These are phyloP conservation scores for Taphrorychus bicolor DNA, from an alignment of 2,888 invertebrate genomes.

Conservation along the genomic window DNA sequence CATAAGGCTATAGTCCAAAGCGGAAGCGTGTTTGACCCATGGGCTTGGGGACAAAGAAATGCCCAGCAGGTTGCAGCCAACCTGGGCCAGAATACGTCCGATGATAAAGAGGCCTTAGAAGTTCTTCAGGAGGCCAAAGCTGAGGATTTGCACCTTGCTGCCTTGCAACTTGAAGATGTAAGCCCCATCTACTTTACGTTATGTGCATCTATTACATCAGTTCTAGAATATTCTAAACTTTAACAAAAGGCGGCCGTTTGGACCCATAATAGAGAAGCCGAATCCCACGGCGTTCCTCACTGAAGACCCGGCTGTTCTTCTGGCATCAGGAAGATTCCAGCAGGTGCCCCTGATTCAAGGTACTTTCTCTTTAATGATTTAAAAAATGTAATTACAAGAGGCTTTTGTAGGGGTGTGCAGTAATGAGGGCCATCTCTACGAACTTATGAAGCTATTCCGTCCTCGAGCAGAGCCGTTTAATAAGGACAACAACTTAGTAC, in stretches of 20 bases:
- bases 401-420: no score
- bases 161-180: slow-evolving; percentile 28
- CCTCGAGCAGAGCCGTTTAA: no score
- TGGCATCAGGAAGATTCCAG: slow-evolving; percentile 47
- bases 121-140: slow-evolving; percentile 56
- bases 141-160: slow-evolving; percentile 42
- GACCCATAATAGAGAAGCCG: slow-evolving; percentile 44
- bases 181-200: neutral
- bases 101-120: slow-evolving; percentile 53
- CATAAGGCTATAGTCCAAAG: slow-evolving; percentile 48
- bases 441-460: no score
- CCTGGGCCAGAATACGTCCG: slow-evolving; percentile 49
- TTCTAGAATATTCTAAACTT: no score
- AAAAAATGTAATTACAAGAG: no score
- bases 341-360: slow-evolving; percentile 53
- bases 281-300: slow-evolving; percentile 47
- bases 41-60: slow-evolving; percentile 42
- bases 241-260: slow-evolving; percentile 36
- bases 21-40: slow-evolving; percentile 44
- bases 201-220: no score
- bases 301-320: slow-evolving; percentile 47
- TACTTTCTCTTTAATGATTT: neutral
- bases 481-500: no score
- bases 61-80: slow-evolving; percentile 28
- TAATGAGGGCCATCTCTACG: no score